These are phyloP conservation scores for Batillaria attramentaria DNA, from an alignment of 1,140 invertebrate species.

Conservation along the genomic window DNA sequence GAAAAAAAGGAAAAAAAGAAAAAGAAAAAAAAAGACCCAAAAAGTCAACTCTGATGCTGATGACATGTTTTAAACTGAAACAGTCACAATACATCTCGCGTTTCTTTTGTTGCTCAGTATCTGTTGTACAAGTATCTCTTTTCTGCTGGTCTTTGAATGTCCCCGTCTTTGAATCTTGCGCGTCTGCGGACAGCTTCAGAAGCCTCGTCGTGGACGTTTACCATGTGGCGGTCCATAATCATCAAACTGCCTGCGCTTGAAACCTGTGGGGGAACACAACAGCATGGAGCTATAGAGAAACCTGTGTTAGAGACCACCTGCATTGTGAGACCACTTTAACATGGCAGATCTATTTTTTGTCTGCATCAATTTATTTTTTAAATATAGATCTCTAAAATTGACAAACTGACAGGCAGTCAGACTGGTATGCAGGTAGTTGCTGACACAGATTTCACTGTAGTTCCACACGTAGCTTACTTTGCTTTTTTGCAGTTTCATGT, in stretches of 20 bases:
- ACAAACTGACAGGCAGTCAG: not conserved
- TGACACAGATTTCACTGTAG: conserved; percentile 17
- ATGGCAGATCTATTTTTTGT: too few species aligned
- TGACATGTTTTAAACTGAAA: not conserved
- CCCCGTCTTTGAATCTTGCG: too few species aligned
- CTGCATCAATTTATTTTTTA: too few species aligned
- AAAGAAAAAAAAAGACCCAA: not conserved
- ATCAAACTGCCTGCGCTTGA: conserved; percentile 5
- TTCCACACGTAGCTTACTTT: not conserved
- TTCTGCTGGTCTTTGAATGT: too few species aligned
- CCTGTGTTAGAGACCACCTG: conserved; percentile 5
- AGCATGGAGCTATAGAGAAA: conserved; percentile 18
- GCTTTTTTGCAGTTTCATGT: not conserved
- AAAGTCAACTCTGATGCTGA: not conserved
- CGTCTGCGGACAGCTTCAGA: not conserved
- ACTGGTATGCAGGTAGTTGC: not conserved
- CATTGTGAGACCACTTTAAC: not conserved
- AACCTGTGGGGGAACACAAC: conserved; percentile 22
- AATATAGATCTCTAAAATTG: not conserved
- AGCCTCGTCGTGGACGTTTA: conserved; percentile 25
- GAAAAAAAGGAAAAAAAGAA: not conserved
- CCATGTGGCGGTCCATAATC: conserved; percentile 22
- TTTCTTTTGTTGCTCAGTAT: not conserved
- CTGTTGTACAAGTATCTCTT: not conserved
- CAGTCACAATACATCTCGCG: not conserved